phyloP scores from a whole-genome alignment of 2,888 invertebrate genomes.

The Amaurobius ferox region DNA sequence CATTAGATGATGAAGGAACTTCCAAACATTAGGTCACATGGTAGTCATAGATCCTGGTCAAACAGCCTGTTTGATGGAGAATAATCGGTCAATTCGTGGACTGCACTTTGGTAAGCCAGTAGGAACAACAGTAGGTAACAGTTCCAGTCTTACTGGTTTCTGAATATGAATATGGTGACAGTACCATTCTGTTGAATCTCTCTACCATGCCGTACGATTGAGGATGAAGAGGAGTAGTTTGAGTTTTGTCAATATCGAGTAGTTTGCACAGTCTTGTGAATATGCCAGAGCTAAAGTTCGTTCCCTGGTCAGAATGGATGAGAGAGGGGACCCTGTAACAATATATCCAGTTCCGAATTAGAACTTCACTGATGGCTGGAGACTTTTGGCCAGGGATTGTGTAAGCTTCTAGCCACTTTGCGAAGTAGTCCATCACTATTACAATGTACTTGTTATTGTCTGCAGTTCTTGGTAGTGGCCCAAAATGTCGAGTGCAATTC shows the following conservation, averaged over 20 bases:
- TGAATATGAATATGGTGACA: neutral
- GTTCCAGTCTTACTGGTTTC: neutral
- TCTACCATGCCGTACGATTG: neutral
- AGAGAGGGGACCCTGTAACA: neutral
- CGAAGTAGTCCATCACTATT: constrained; percentile 13
- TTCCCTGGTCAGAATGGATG: constrained; percentile 12
- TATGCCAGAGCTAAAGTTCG: constrained; percentile 15
- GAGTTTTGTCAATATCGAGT: neutral
- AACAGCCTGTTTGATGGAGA: neutral
- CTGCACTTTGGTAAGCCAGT: neutral
- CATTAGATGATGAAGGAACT: neutral
- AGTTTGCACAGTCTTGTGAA: constrained; percentile 11
- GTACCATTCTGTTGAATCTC: neutral
- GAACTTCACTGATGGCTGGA: neutral
- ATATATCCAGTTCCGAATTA: neutral
- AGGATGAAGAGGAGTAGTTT: neutral
- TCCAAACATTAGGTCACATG: too few relatives aligned
- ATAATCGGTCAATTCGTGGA: neutral
- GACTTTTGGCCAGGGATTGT: neutral
- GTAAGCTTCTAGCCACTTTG: constrained; percentile 22
- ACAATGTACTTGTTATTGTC: constrained; percentile 18
- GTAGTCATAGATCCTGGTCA: neutral
- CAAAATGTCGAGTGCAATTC: constrained; percentile 25
- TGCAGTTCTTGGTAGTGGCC: neutral
- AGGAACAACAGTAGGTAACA: too few relatives aligned